Conservation (phyloP, 2,113 vertebrate species). For the Physeter macrocephalus region DNA sequence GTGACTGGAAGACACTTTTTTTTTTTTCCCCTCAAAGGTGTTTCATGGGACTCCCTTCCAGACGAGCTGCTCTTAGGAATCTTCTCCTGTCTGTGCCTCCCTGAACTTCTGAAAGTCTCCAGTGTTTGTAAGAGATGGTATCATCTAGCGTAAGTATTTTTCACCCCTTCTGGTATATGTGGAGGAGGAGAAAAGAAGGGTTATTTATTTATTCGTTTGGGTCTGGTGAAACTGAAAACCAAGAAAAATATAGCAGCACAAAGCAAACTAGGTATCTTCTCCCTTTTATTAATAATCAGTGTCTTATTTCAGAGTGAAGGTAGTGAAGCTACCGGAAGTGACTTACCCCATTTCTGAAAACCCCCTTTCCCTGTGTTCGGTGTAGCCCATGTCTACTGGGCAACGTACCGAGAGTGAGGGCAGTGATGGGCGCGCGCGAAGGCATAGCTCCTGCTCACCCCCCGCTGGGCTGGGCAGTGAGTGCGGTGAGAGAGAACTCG, state of each 20-base stretch:
- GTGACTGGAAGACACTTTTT: neutral
- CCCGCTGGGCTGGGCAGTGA: rapidly evolving
- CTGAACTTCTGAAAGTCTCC: slow-evolving; percentile 86
- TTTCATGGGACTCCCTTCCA: slow-evolving; percentile 90
- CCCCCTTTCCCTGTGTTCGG: neutral
- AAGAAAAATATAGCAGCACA: neutral
- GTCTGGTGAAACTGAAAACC: neutral
- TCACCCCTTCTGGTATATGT: neutral
- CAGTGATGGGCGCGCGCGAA: too few species aligned
- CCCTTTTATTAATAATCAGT: neutral
- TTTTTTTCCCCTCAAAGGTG: slow-evolving; percentile 59
- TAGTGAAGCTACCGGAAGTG: neutral
- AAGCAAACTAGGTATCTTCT: neutral
- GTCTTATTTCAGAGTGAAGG: neutral
- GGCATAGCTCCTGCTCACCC: rapidly evolving
- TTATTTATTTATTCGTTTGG: neutral
- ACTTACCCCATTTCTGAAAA: neutral
- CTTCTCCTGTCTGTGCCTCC: slow-evolving; percentile 85
- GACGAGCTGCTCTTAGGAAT: slow-evolving; percentile 92
- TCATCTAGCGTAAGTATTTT: slow-evolving; percentile 87
- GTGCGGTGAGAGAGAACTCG: too few species aligned
- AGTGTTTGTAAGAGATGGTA: slow-evolving; percentile 88
- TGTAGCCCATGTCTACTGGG: neutral
- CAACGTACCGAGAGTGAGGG: neutral
- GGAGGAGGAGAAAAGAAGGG: neutral